Conservation (phyloP, 2,113 vertebrate genomes). For the Mohoua ochrocephala region DNA sequence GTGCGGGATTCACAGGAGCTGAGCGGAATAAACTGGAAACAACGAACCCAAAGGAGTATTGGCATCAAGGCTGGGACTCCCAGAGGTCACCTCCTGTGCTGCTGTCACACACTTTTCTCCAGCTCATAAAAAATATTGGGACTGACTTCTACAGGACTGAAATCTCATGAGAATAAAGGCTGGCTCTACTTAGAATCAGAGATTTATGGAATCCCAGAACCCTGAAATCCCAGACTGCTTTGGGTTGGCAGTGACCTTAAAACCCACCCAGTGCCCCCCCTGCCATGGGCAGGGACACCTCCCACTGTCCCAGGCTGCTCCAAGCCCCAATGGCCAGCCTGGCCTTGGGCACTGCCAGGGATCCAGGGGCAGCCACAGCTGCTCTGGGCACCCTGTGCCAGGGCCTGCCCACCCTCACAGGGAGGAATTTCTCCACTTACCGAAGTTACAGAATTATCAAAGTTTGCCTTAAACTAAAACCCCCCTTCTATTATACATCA, state of each 20-base stretch:
- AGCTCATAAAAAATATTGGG: rapidly evolving
- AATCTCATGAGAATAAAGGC: background rate
- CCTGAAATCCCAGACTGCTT: rapidly evolving
- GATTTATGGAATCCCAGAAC: background rate
- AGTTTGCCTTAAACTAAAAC: background rate
- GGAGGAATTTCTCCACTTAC: background rate
- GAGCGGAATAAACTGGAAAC: rapidly evolving
- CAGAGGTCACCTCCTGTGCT: background rate
- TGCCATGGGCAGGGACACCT: background rate
- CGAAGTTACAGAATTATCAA: background rate
- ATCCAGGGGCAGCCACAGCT: background rate
- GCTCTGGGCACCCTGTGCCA: background rate
- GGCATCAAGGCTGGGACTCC: rapidly evolving
- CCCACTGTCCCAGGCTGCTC: background rate
- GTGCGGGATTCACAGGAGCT: rapidly evolving
- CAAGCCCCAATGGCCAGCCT: background rate
- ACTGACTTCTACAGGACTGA: rapidly evolving
- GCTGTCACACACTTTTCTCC: rapidly evolving
- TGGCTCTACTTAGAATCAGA: background rate
- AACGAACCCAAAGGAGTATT: rapidly evolving
- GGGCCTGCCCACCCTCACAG: background rate
- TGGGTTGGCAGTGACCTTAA: rapidly evolving
- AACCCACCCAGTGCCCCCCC: background rate
- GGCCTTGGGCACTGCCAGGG: background rate
- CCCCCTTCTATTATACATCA: background rate